Base-by-base conservation (phyloP, 2,113 vertebrate genomes). In the Pangasianodon gigas region DNA sequence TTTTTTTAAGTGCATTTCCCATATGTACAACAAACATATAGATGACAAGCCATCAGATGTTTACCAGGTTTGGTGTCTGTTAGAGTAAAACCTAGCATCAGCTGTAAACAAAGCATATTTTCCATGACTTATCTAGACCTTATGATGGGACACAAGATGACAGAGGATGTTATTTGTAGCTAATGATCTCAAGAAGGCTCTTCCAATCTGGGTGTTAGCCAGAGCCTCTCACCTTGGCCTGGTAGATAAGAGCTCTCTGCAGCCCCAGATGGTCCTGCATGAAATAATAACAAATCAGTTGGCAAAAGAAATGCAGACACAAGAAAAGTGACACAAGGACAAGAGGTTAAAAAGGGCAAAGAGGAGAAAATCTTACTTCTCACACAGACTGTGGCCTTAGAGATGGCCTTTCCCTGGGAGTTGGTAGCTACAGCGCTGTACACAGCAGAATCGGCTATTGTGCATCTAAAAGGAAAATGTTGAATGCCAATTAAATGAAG, bases 351-450 rank as follows among this genome's bases (percentile, higher is more conserved):
- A 86, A 14, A 41, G 29, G 56, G 56, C 6, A 0, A 5, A 54
- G 8, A 48, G 32, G 37, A 90, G 11, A 83, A 19, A 69, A 37
- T 96, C 98, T 95, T 94, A 99, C 98, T 96, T 96, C 96, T 95
- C 87, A 99, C 97, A 83, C 95, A 93, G 46, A 99, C 96, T 0
- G 96, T 96, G 0, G 98, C 97, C 62, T 95, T 97, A 93, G 97
- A 98, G 14, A 96, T 97, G 48, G 94, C 94, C 19, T 97, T 97
- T 14, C 98, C 98, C 0, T 99, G 95, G 1, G 92, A 89, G 24
- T 98, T 99, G 60, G 96, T 98, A 11, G 97, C 98, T 92, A 99
- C 97, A 0, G 97, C 98, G 0, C 97, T 97, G 94, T 99, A 99
- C 7, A 97, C 98, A 0, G 97, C 98, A 0, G 97, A 98, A 88